These are phyloP conservation scores for Calliphora vicina DNA, from an alignment of 1,140 invertebrate genomes.

Conservation along the genomic window DNA sequence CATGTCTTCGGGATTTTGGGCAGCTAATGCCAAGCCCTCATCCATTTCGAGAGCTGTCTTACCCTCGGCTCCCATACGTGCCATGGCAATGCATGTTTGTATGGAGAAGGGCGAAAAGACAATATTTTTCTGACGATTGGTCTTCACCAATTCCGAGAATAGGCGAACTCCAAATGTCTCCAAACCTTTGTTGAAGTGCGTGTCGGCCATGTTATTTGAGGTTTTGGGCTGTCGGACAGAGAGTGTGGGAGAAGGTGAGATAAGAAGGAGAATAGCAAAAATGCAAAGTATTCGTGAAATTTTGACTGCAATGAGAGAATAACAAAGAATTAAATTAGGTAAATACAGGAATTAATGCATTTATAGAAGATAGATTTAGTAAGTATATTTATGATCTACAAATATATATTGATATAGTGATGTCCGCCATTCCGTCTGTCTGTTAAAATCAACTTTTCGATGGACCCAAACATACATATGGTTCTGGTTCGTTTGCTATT, in stretches of 20 bases:
- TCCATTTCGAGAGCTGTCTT: slow-evolving; percentile 67
- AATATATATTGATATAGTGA: too few species aligned
- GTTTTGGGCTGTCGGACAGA: background rate
- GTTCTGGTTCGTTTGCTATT: too few species aligned
- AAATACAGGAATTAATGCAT: too few species aligned
- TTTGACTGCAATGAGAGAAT: slow-evolving; percentile 1
- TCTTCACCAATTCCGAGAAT: slow-evolving; percentile 11
- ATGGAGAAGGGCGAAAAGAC: slow-evolving; percentile 41
- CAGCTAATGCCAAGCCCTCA: slow-evolving; percentile 60
- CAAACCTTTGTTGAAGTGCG: slow-evolving; percentile 41
- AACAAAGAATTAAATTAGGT: background rate
- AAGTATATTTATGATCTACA: too few species aligned
- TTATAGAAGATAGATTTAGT: too few species aligned
- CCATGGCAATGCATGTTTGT: slow-evolving; percentile 39
- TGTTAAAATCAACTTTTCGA: too few species aligned
- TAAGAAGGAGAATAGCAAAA: background rate
- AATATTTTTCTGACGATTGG: slow-evolving; percentile 20
- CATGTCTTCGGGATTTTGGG: slow-evolving; percentile 40
- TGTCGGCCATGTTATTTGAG: background rate
- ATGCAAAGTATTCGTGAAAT: background rate
- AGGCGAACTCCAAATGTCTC: slow-evolving; percentile 37
- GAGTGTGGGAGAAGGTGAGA: background rate
- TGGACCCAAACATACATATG: too few species aligned
- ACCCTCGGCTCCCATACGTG: slow-evolving; percentile 61
- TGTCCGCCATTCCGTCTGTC: too few species aligned